Evolutionary conservation across 2,888 invertebrate species (phyloP).

Genomic region (Lycaena phlaeas): DNA sequence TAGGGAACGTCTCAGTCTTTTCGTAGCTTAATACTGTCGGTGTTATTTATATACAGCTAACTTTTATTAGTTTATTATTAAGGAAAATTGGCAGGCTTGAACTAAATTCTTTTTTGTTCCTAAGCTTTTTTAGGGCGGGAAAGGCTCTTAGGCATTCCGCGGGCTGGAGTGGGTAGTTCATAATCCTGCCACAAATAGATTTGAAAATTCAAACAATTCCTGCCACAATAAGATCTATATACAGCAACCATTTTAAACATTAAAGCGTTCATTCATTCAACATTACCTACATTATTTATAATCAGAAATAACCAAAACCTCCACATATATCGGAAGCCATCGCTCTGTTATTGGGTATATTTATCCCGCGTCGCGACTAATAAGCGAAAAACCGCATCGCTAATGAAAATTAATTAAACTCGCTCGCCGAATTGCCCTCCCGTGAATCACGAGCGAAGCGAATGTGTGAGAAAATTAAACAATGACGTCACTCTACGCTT

Average conservation of each 20-base stretch:
- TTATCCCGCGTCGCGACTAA: conserved; percentile 14
- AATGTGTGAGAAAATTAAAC: conserved; percentile 51
- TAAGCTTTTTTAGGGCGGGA: too few relatives aligned
- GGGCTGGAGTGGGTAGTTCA: too few relatives aligned
- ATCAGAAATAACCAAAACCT: background rate
- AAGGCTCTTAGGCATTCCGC: too few relatives aligned
- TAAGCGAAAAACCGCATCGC: conserved; percentile 18
- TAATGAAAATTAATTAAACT: conserved; percentile 23
- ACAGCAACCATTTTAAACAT: background rate
- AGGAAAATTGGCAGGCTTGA: too few relatives aligned
- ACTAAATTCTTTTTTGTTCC: too few relatives aligned
- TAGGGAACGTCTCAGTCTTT: too few relatives aligned
- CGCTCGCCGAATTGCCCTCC: conserved; percentile 16
- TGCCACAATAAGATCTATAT: background rate
- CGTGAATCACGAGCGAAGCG: conserved; percentile 17
- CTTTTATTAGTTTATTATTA: too few relatives aligned
- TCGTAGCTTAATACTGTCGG: too few relatives aligned
- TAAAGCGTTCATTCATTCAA: too few relatives aligned
- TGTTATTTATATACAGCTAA: too few relatives aligned
- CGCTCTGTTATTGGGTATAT: conserved; percentile 1
- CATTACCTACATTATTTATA: too few relatives aligned
- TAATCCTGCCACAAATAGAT: too few relatives aligned
- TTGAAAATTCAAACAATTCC: background rate
- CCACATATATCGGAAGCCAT: background rate
- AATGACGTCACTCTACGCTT: conserved; percentile 34